Base-by-base conservation (phyloP, 2,888 invertebrate species). In the Hydropsyche betteni region DNA sequence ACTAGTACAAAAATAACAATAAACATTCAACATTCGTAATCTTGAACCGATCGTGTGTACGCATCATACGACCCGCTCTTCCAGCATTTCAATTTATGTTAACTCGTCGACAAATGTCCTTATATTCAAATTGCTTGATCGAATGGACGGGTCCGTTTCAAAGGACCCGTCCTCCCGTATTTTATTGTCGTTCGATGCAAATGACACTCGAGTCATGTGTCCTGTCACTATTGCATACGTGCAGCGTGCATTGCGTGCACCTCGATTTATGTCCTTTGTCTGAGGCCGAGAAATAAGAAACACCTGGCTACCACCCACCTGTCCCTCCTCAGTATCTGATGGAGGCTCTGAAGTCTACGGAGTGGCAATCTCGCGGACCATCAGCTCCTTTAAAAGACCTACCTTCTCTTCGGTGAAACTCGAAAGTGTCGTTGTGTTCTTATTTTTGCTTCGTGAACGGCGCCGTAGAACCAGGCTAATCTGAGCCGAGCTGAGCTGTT, bases 301-400 rank as follows among this genome's bases (percentile, higher is more conserved):
- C 69, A 69, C 69, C 69, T 69, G 70, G 74, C 44, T 61, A 5
- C 71, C 71, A 71, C 75, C 71, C 71, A 71, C 71, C 71, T 71
- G 61, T 51, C 71, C 69, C 55, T 58, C 58, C 16, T 14, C 16
- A 33, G 61, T 71, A 75, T 75, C 71, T 64, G 71, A 71, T 75
- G 75, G 16, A 64, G 75, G 71, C 64, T 53, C 34, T 70, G 44
- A 44, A 44, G 71, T 71, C 75, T 71, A 58, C 71, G 64, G 71
- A 58, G 34, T 36, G 53, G 69, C 75, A 75, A 75, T 75, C 75
- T 75, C 71, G 34, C 64, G 38, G 71, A 34, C 75, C 61, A 75
- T 75, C 75, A 68, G 71, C 61, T 75, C 71, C 44, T 55, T 58
- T 75, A 61, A 44, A 75, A 70, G 69, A 38, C 74, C 53, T 68